Evolutionary conservation across 2,888 invertebrate genomes (phyloP), one percentile per base, ranked within the genome.

Genomic region (Leptogaster cylindrica): DNA sequence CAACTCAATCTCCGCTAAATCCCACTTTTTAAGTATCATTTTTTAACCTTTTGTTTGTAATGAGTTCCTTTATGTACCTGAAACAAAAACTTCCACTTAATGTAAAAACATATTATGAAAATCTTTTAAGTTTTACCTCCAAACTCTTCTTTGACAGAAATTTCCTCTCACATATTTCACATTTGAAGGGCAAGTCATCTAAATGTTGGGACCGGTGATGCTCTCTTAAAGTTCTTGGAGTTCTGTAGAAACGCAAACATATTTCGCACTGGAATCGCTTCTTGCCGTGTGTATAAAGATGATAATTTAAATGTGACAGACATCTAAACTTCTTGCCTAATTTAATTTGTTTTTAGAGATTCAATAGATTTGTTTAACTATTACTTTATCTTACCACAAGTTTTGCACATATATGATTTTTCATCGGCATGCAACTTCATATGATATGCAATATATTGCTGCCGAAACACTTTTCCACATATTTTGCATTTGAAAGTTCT

Each of bases 381-480:
- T 16, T 28, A 16, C 0, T 6, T 4, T 55, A 14, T 33, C 36
- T 58, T 58, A 58, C 39, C 20, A 20, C 58, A 58, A 8, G 41
- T 23, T 7, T 39, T 36, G 8, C 58, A 58, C 25, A n/a, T 27
- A 20, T 23, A 58, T 5, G 12, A 41, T 14, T 41, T 39, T 58
- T 58, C 58, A 36, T 67, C 66, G 1, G 20, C 50, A 16, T 67
- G 67, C 2, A 12, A 25, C 10, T 58, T 28, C 23, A 44, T 28
- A 31, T 67, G 67, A 39, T 39, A 27, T 7, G 16, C 39, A 8
- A 67, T 41, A 63, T 51, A 23, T 27, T 39, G 18, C 31, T 8
- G 12, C 20, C 20, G n/a, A 63, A 67, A 10, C n/a, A 20, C 8
- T 67, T 51, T 61, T 10, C 23, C 39, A 51, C 67, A 67, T n/a